Conservation (phyloP, 2,113 vertebrate genomes). For the Cephalopterus ornatus region DNA sequence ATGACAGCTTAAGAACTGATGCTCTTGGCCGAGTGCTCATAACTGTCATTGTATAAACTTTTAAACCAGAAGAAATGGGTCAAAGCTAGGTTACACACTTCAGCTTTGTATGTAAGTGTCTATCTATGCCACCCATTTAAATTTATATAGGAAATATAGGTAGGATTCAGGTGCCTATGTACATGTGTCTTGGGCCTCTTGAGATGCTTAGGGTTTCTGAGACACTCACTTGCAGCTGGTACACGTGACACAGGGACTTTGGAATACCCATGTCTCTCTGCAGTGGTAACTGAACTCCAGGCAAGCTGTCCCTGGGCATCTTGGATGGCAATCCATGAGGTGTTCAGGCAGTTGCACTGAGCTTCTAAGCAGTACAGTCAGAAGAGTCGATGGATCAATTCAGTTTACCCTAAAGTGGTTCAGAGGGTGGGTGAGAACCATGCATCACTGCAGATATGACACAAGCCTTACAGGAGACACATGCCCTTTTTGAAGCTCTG, state of each 20-base stretch:
- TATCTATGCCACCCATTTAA: background rate
- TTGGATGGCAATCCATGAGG: fast-evolving
- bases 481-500: background rate
- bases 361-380: background rate
- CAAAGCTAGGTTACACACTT: background rate
- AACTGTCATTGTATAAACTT: background rate
- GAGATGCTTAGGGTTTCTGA: background rate
- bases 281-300: background rate
- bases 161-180: background rate
- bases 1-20: background rate
- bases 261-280: background rate
- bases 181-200: background rate
- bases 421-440: background rate
- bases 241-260: background rate
- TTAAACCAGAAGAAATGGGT: background rate
- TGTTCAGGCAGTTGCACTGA: background rate
- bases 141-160: background rate
- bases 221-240: background rate
- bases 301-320: background rate
- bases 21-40: background rate
- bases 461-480: background rate
- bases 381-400: background rate
- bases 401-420: background rate
- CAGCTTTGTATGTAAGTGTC: background rate
- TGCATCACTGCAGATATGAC: fast-evolving